These are phyloP conservation scores for Anisognathus igniventris DNA, from an alignment of 2,797 vertebrate genomes.

Conservation along the genomic window DNA sequence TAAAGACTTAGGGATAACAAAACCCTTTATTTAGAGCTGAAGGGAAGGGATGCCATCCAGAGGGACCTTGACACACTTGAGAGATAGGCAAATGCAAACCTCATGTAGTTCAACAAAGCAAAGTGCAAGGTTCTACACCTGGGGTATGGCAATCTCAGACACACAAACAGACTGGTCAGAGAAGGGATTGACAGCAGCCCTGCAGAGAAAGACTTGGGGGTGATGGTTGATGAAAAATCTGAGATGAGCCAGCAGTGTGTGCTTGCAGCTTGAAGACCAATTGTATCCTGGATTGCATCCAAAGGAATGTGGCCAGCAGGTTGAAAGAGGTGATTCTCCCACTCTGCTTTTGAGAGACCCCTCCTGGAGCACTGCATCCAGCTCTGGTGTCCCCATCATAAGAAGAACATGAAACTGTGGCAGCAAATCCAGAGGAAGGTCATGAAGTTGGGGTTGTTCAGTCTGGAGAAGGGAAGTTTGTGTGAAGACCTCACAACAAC, in stretches of 20 bases:
- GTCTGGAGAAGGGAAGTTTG: not conserved
- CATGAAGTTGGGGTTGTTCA: not conserved
- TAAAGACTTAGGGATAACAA: not conserved
- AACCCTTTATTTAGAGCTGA: not conserved
- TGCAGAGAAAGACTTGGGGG: not conserved
- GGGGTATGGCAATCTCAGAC: not conserved
- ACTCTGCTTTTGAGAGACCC: not conserved
- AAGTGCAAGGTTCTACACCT: not conserved
- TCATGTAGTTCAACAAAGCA: not conserved
- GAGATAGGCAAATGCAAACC: not conserved
- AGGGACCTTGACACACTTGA: not conserved
- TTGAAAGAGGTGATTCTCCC: not conserved
- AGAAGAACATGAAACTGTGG: not conserved
- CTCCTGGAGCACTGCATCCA: not conserved
- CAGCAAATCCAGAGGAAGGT: not conserved
- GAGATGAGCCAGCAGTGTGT: rapidly evolving
- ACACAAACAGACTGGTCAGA: not conserved
- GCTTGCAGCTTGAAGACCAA: not conserved
- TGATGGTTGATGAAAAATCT: not conserved
- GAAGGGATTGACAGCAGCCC: not conserved
- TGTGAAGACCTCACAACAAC: not conserved
- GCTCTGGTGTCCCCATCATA: not conserved
- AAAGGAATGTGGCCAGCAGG: not conserved
- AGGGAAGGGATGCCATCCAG: not conserved
- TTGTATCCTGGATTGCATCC: not conserved